phyloP scores from a whole-genome alignment of 1,140 invertebrate genomes.

The Leptestheria dahalacensis region DNA sequence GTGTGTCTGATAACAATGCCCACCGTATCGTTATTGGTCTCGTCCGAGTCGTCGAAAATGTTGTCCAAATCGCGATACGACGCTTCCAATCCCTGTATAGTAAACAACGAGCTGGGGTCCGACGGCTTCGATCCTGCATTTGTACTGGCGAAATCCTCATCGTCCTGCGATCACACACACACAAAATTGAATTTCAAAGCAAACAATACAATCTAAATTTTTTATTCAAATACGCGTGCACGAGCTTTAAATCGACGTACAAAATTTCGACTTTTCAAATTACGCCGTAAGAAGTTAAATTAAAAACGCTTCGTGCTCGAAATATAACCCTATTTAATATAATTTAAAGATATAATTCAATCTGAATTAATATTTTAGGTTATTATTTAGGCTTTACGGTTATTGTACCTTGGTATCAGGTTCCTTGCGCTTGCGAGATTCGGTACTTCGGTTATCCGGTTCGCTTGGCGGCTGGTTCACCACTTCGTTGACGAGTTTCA shows the following conservation, averaged over 20 bases:
- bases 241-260: too few species aligned
- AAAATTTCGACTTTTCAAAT: too few species aligned
- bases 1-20: conserved; percentile 18
- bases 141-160: conserved; percentile 11
- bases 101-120: conserved; percentile 48
- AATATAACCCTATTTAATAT: too few species aligned
- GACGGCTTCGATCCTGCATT: conserved; percentile 19
- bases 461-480: not conserved
- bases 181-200: too few species aligned
- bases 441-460: not conserved
- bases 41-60: conserved; percentile 82
- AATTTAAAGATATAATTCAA: not conserved
- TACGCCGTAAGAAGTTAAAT: too few species aligned
- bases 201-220: too few species aligned
- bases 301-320: too few species aligned
- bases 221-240: too few species aligned
- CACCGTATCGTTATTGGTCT: conserved; percentile 66
- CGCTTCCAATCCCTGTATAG: conserved; percentile 66
- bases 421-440: conserved; percentile 4
- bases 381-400: not conserved
- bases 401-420: not conserved
- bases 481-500: not conserved
- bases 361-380: not conserved
- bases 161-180: conserved; percentile 2
- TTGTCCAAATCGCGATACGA: conserved; percentile 79